Evolutionary conservation across 2,888 invertebrate species (phyloP), one percentile per base, ranked within the genome.

Genomic region (Coelinius sp.): DNA sequence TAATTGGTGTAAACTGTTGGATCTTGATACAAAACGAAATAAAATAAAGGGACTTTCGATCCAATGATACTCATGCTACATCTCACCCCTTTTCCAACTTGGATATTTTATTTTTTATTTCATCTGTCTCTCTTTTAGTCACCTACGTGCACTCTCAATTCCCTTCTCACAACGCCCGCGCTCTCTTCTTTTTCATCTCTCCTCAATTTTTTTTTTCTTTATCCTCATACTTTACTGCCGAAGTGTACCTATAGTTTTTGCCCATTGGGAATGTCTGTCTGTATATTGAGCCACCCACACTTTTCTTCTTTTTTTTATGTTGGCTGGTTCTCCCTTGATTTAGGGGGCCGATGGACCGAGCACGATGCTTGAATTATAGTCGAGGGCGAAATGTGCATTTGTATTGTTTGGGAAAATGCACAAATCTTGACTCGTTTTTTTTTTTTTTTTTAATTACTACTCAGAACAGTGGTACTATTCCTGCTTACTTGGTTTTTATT

Each of bases 301-400:
- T 2, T 31, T 35, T 27, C 35, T 35, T 59, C 10, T 27, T 27
- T 31, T 35, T 20, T 27, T 25, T 10, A 1, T 56, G n/a, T 22
- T 14, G 52, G 52, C 17, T 20, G 14, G 17, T 25, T 25, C n/a
- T 59, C 35, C 31, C 59, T 59, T 59, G 59, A 59, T 59, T 59
- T 59, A 59, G 20, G 31, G 35, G 35, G 31, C 59, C 59, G 59
- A 59, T 31, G 59, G 59, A 31, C 59, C 59, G 35, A 59, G 17
- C 59, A 31, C 31, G 20, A 8, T 35, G 31, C 59, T 20, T 31
- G 8, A 59, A 59, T 59, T 20, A 59, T 31, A 59, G 17, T 59
- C 25, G 44, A 56, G 27, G 14, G n/a, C 35, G 17, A 59, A 59
- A 59, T 59, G 31, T 59, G 20, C 59, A 31, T 31, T 59, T 59